Evolutionary conservation across 2,888 invertebrate genomes (phyloP).

Genomic region (Blastobasis adustella): DNA sequence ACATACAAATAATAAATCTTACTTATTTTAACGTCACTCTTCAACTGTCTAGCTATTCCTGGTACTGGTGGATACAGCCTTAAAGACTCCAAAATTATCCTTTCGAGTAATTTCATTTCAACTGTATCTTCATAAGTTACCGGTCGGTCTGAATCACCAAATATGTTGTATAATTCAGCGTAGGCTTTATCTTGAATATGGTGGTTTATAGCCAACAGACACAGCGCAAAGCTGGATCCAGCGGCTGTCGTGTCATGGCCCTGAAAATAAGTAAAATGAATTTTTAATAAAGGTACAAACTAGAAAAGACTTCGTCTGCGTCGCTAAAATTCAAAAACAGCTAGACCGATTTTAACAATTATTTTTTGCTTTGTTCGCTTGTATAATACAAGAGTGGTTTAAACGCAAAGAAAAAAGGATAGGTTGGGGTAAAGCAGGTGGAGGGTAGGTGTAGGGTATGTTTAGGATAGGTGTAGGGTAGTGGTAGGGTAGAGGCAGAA

Average conservation of each 20-base stretch:
- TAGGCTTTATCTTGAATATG: slow-evolving; percentile 85
- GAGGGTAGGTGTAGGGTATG: too few species aligned
- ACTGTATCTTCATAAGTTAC: slow-evolving; percentile 85
- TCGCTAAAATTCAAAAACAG: too few species aligned
- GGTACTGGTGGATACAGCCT: slow-evolving; percentile 89
- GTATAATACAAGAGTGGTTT: neutral
- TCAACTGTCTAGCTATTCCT: slow-evolving; percentile 82
- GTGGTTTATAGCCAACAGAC: slow-evolving; percentile 86
- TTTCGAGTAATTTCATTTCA: slow-evolving; percentile 86
- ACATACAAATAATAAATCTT: slow-evolving; percentile 7
- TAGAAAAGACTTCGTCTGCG: too few species aligned
- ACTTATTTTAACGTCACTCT: slow-evolving; percentile 81
- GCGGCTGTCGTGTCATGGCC: slow-evolving; percentile 76
- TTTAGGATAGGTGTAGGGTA: too few species aligned
- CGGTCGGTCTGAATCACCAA: slow-evolving; percentile 84
- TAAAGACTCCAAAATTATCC: slow-evolving; percentile 85
- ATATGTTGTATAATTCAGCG: slow-evolving; percentile 83
- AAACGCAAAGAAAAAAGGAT: neutral
- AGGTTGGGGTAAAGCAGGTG: too few species aligned
- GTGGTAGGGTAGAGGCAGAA: neutral
- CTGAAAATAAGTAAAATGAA: slow-evolving; percentile 20
- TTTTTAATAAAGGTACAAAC: too few species aligned
- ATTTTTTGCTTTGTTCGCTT: too few species aligned
- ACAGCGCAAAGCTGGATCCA: slow-evolving; percentile 90
- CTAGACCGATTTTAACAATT: neutral